phyloP scores from a whole-genome alignment of 2,113 vertebrate species.

The Pollimyrus isidori region DNA sequence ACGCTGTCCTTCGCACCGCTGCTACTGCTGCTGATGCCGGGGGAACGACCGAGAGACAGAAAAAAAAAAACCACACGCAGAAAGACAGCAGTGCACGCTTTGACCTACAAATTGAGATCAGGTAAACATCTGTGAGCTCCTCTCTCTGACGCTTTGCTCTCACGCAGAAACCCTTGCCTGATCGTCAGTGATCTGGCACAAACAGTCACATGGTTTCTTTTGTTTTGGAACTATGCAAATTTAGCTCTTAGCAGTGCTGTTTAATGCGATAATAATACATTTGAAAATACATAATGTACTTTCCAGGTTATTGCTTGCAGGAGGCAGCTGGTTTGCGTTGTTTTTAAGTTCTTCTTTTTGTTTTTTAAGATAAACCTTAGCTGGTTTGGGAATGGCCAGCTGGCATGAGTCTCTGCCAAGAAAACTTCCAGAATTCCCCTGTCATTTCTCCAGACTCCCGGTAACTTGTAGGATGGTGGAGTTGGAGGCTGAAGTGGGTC shows the following conservation, averaged over 20 bases:
- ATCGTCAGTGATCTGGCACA: background rate
- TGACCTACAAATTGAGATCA: background rate
- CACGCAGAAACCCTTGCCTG: background rate
- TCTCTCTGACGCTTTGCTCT: background rate
- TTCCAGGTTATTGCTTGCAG: background rate
- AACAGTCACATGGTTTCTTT: background rate
- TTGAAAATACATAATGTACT: background rate
- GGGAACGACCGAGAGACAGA: background rate
- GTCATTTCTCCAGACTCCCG: background rate
- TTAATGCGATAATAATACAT: background rate
- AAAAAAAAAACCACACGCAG: background rate
- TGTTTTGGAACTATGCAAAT: background rate
- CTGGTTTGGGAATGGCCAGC: background rate
- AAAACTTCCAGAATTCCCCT: background rate
- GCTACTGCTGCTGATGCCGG: background rate
- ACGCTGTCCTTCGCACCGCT: conserved; percentile 10
- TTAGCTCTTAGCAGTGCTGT: background rate
- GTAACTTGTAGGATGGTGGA: background rate
- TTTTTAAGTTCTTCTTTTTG: background rate
- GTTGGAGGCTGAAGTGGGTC: background rate
- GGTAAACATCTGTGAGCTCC: background rate
- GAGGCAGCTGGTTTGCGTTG: background rate
- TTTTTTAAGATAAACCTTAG: background rate
- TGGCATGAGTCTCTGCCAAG: background rate
- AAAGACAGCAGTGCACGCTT: background rate